Percentiles rank a stretch among this genome's conserved stretches.
Conservation (phyloP, 2,113 vertebrate genomes). For the Melanotaenia duboulayi region DNA sequence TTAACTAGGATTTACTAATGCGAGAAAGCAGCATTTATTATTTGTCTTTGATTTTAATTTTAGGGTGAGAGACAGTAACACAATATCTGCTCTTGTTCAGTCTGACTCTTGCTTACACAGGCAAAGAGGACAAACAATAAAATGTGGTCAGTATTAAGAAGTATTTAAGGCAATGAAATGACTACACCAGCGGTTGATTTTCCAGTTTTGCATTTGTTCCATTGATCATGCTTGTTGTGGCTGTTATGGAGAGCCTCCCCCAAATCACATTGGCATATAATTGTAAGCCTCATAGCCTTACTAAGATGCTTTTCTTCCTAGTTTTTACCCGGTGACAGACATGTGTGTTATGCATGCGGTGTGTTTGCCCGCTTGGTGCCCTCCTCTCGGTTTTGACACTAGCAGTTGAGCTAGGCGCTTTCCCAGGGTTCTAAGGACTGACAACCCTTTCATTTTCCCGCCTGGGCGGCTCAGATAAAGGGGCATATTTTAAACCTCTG, state of each 20-base stretch:
- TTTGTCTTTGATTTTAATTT: conserved; percentile 19
- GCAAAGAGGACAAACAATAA: conserved; percentile 13
- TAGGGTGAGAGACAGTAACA: conserved; percentile 19
- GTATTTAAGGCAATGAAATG: background rate
- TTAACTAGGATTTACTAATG: conserved; percentile 77
- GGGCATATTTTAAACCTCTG: conserved; percentile 80
- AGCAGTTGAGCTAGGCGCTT: conserved; percentile 73
- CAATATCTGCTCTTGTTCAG: conserved; percentile 25
- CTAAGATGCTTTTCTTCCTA: conserved; percentile 75
- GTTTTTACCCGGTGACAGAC: conserved; percentile 73
- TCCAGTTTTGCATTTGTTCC: conserved; percentile 21
- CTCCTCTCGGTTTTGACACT: conserved; percentile 73
- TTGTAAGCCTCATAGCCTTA: conserved; percentile 75
- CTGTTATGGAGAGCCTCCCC: conserved; percentile 53
- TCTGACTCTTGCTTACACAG: background rate
- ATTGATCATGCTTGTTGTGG: conserved; percentile 46
- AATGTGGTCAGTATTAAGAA: conserved; percentile 7
- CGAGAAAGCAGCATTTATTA: conserved; percentile 63
- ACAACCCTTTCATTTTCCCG: conserved; percentile 81
- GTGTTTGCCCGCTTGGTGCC: conserved; percentile 67
- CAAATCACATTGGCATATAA: conserved; percentile 73
- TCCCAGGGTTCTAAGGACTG: conserved; percentile 81
- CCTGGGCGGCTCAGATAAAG: conserved; percentile 83
- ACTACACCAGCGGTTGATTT: conserved; percentile 17
- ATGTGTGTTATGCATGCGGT: conserved; percentile 56